A percentile compares a stretch with the other conserved stretches of the same genome.
These are phyloP conservation scores for Thunnus albacares DNA, from an alignment of 2,797 vertebrate species.

Conservation along the genomic window DNA sequence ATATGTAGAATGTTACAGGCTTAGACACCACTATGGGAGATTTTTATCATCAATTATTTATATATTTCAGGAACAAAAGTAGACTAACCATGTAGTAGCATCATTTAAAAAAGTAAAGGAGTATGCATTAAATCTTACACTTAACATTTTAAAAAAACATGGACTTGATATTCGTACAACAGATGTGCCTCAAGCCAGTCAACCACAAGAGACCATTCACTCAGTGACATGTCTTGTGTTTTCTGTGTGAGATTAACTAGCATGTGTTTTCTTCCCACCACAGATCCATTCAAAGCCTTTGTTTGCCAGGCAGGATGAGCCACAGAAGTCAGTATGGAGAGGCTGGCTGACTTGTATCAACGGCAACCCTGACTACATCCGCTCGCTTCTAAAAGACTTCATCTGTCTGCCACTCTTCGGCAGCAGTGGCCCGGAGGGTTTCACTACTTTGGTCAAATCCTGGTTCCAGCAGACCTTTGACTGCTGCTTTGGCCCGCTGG, in stretches of 20 bases:
- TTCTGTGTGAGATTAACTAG: not conserved
- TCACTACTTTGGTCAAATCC: conserved; percentile 86
- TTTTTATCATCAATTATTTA: too few relatives aligned
- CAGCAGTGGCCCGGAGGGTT: conserved; percentile 84
- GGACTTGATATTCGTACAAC: too few relatives aligned
- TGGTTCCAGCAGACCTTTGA: conserved; percentile 96
- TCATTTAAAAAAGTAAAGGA: too few relatives aligned
- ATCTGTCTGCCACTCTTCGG: conserved; percentile 93
- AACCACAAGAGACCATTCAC: too few relatives aligned
- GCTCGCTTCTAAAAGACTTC: conserved; percentile 86
- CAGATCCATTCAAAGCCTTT: conserved; percentile 86
- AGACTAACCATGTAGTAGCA: too few relatives aligned
- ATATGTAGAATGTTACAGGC: too few relatives aligned
- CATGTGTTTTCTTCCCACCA: not conserved
- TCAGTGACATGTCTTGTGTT: not conserved
- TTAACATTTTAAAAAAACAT: too few relatives aligned
- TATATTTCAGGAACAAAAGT: too few relatives aligned
- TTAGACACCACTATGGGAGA: too few relatives aligned
- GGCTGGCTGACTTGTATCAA: conserved; percentile 93
- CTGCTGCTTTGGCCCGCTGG: conserved; percentile 90
- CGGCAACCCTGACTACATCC: conserved; percentile 85
- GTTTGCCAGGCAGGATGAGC: conserved; percentile 71
- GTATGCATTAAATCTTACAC: too few relatives aligned
- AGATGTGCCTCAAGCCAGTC: too few relatives aligned
- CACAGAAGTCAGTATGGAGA: conserved; percentile 88